A percentile compares a stretch with the other conserved stretches of the same genome.
Evolutionary conservation across 2,113 vertebrate species (phyloP).

Genomic region (Chaetodon auriga): DNA sequence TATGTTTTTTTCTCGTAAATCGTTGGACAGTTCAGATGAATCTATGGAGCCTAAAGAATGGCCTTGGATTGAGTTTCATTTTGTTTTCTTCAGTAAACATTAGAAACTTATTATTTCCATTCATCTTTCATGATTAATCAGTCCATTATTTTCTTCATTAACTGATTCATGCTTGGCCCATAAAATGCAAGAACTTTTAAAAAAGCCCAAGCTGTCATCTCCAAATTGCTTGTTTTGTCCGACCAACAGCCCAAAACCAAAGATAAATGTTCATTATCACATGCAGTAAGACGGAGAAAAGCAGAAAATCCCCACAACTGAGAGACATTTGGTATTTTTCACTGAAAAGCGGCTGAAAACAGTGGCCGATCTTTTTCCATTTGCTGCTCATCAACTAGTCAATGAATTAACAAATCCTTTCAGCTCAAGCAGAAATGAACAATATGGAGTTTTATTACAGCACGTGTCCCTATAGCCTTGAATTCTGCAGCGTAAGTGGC

Average conservation of each 20-base stretch:
- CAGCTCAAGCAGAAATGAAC: background rate
- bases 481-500: background rate
- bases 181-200: conserved; percentile 4
- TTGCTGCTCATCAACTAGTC: background rate
- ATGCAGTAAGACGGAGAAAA: background rate
- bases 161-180: background rate
- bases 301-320: background rate
- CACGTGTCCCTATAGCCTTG: background rate
- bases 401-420: background rate
- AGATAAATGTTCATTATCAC: background rate
- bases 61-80: background rate
- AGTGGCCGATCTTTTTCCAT: background rate
- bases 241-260: background rate
- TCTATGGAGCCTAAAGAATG: background rate
- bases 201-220: background rate
- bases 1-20: background rate
- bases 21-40: background rate
- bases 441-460: background rate
- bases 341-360: background rate
- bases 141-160: background rate
- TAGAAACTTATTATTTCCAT: background rate
- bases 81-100: background rate
- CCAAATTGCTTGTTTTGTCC: background rate
- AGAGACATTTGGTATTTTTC: background rate
- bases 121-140: background rate